Percentiles rank a stretch among this genome's conserved stretches.
phyloP scores from a whole-genome alignment of 2,888 invertebrate genomes.

The Acronicta aceris region DNA sequence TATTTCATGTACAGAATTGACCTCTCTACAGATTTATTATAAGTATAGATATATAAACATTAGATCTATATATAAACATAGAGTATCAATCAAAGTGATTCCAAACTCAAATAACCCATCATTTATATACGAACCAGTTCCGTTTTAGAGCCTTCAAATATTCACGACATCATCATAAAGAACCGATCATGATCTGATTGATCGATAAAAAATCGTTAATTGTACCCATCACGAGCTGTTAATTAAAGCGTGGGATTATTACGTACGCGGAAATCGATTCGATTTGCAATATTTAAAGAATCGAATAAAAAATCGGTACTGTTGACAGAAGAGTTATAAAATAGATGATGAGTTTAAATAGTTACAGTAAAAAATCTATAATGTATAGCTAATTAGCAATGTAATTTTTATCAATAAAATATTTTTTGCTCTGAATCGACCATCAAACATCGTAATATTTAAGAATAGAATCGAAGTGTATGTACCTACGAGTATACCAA shows the following conservation, averaged over 20 bases:
- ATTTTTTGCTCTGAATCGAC: slow-evolving; percentile 30
- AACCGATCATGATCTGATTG: slow-evolving; percentile 58
- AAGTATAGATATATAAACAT: no score
- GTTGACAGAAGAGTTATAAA: slow-evolving; percentile 50
- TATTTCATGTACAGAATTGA: no score
- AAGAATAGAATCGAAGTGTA: slow-evolving; percentile 26
- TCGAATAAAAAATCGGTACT: slow-evolving; percentile 43
- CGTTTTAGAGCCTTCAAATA: slow-evolving; percentile 65
- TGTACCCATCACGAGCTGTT: slow-evolving; percentile 66
- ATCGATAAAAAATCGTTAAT: slow-evolving; percentile 68
- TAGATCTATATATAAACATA: no score
- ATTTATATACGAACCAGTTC: slow-evolving; percentile 61
- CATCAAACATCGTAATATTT: slow-evolving; percentile 29
- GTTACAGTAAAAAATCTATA: slow-evolving; percentile 12
- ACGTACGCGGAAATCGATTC: slow-evolving; percentile 59
- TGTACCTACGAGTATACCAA: no score
- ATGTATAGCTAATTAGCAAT: slow-evolving; percentile 20
- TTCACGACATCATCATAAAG: slow-evolving; percentile 66
- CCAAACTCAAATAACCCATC: slow-evolving; percentile 16
- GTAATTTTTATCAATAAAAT: slow-evolving; percentile 23
- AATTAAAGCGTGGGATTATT: slow-evolving; percentile 63
- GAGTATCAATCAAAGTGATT: slow-evolving; percentile 17
- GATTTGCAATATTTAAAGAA: slow-evolving; percentile 46
- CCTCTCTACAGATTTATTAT: no score
- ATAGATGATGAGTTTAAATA: slow-evolving; percentile 22